Conservation (phyloP, 2,113 vertebrate genomes). For the Python bivittatus region DNA sequence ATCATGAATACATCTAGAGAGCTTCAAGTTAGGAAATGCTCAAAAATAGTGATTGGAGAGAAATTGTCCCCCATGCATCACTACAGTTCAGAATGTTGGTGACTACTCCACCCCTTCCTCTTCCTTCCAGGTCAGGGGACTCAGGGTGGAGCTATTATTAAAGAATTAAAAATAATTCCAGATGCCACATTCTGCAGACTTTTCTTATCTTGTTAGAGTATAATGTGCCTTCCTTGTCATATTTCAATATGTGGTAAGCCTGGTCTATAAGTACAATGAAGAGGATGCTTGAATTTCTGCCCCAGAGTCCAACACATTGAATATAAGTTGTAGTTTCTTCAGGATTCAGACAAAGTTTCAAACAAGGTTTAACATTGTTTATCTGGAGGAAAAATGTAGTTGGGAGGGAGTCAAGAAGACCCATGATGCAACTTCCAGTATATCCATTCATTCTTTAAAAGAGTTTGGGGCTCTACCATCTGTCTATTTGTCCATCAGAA, state of each 20-base stretch:
- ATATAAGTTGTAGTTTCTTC: background rate
- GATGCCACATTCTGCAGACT: background rate
- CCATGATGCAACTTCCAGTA: background rate
- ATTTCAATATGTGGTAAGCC: background rate
- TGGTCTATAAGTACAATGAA: background rate
- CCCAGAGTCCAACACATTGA: background rate
- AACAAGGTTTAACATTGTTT: background rate
- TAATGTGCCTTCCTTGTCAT: background rate
- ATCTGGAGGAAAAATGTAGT: background rate
- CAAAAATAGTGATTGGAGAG: background rate
- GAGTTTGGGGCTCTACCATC: background rate
- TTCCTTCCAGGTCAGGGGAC: background rate
- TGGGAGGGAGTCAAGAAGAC: background rate
- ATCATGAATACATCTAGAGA: background rate
- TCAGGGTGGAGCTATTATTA: background rate
- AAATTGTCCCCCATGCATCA: background rate
- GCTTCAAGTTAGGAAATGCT: background rate
- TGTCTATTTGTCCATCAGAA: background rate
- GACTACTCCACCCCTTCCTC: background rate
- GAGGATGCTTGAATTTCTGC: background rate
- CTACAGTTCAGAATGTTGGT: background rate
- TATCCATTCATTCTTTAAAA: background rate
- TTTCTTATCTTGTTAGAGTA: background rate
- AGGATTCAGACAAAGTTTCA: background rate
- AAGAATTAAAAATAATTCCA: background rate